These are phyloP conservation scores for Orientallactaga bullata DNA, from an alignment of 2,113 vertebrate species.

Conservation along the genomic window DNA sequence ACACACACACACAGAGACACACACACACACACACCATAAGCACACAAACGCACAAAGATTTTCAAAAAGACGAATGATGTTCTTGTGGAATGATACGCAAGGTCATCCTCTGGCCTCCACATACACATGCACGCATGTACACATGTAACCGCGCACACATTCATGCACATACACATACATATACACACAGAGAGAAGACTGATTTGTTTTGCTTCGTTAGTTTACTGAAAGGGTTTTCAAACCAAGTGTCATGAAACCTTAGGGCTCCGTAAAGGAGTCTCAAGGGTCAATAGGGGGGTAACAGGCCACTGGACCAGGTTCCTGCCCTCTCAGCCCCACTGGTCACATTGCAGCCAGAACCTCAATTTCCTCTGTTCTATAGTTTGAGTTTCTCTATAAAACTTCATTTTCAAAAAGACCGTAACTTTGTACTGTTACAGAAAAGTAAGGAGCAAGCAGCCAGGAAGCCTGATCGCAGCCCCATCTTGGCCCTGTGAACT, in stretches of 20 bases:
- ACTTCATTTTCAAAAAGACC: neutral
- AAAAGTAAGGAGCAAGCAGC: neutral
- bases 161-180: no score
- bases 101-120: no score
- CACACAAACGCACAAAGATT: no score
- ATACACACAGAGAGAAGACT: no score
- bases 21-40: no score
- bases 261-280: neutral
- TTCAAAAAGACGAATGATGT: no score
- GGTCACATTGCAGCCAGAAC: neutral
- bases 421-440: neutral
- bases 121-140: no score
- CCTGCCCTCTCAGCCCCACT: neutral
- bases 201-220: no score
- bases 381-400: neutral
- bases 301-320: neutral
- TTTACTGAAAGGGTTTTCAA: neutral
- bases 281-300: neutral
- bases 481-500: neutral
- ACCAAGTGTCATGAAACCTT: accelerated
- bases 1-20: no score
- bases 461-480: neutral
- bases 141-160: no score
- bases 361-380: neutral
- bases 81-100: no score